A percentile compares a stretch with the other conserved stretches of the same genome.
These are phyloP conservation scores for Xyliphius kryptos DNA, from an alignment of 2,113 vertebrate species.

Conservation along the genomic window DNA sequence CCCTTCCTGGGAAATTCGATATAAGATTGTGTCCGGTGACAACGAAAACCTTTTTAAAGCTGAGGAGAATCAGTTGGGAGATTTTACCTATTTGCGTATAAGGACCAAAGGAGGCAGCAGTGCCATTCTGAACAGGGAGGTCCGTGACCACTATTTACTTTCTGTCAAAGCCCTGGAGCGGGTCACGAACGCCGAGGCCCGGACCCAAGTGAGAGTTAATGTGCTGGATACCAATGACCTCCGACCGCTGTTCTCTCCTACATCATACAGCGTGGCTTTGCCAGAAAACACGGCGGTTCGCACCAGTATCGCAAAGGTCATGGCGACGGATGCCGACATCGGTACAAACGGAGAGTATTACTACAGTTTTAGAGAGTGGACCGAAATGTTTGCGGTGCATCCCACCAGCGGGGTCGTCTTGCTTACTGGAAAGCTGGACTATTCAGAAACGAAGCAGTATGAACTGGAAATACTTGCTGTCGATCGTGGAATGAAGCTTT, in stretches of 20 bases:
- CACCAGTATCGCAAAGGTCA: conserved; percentile 85
- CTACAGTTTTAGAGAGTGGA: conserved; percentile 93
- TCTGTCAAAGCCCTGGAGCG: conserved; percentile 86
- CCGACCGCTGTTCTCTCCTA: conserved; percentile 91
- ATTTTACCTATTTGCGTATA: conserved; percentile 96
- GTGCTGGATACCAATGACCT: conserved; percentile 97
- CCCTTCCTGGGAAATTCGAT: conserved; percentile 84
- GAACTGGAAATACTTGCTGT: conserved; percentile 92
- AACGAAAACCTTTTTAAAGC: conserved; percentile 97
- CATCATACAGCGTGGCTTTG: conserved; percentile 88
- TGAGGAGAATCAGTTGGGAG: conserved; percentile 85
- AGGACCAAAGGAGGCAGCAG: conserved; percentile 98
- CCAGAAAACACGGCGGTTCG: conserved; percentile 87
- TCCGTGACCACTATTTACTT: conserved; percentile 86
- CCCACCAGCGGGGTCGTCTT: conserved; percentile 87
- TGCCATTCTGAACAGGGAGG: conserved; percentile 93
- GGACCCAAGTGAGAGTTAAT: conserved; percentile 77
- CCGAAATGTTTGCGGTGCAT: conserved; percentile 92
- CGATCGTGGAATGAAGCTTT: conserved; percentile 92
- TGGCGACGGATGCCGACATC: conserved; percentile 92
- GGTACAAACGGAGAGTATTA: conserved; percentile 98
- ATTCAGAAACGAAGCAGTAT: conserved; percentile 71
- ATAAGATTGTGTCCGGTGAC: conserved; percentile 96
- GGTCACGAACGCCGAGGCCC: conserved; percentile 74
- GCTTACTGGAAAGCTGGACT: conserved; percentile 85